Conservation (phyloP, 2,797 vertebrate species). For the Saxicola maurus region DNA sequence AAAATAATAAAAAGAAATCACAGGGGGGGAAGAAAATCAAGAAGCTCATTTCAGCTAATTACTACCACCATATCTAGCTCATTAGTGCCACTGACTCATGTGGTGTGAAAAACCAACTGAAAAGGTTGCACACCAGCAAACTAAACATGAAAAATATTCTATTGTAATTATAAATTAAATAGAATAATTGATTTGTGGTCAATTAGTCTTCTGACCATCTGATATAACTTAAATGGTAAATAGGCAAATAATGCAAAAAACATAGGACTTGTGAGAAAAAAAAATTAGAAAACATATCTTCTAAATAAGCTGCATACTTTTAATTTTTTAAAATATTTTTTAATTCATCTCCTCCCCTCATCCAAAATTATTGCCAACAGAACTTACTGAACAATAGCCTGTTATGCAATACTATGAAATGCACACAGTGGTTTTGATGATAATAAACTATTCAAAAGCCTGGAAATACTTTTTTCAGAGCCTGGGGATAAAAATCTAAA, state of each 20-base stretch:
- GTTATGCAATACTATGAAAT: slow-evolving; percentile 7
- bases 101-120: slow-evolving; percentile 12
- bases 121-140: slow-evolving; percentile 34
- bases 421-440: background rate
- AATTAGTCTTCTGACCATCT: slow-evolving; percentile 20
- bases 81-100: slow-evolving; percentile 46
- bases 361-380: background rate
- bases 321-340: background rate
- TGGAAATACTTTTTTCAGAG: slow-evolving; percentile 18
- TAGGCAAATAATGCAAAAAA: slow-evolving; percentile 4
- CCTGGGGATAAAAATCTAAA: slow-evolving; percentile 7
- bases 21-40: background rate
- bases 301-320: background rate
- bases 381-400: background rate
- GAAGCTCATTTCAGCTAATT: slow-evolving; percentile 23
- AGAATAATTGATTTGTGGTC: slow-evolving; percentile 46
- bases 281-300: background rate
- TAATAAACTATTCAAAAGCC: slow-evolving; percentile 21
- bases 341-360: background rate
- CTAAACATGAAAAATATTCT: background rate
- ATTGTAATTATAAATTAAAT: slow-evolving; percentile 42
- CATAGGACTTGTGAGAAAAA: background rate
- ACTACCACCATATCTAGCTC: slow-evolving; percentile 8
- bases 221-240: background rate
- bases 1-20: background rate